phyloP scores from a whole-genome alignment of 2,797 vertebrate genomes.

The Trachurus trachurus region DNA sequence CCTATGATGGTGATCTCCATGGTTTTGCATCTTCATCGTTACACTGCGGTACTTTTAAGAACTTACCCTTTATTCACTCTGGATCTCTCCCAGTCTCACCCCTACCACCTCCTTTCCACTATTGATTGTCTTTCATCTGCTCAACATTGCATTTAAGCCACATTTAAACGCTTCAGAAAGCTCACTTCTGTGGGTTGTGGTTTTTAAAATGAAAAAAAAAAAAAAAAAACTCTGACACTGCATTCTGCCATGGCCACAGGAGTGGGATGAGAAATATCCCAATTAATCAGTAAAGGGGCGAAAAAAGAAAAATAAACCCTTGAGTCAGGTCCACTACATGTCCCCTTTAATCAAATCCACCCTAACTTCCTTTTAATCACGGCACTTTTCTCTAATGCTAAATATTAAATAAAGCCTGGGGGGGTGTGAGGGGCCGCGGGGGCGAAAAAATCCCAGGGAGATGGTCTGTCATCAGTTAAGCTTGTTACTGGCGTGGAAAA shows the following conservation, averaged over 20 bases:
- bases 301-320: slow-evolving; percentile 57
- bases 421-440: slow-evolving; percentile 33
- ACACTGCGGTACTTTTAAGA: slow-evolving; percentile 37
- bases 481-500: slow-evolving; percentile 67
- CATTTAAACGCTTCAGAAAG: slow-evolving; percentile 64
- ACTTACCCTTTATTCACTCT: slow-evolving; percentile 37
- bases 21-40: neutral
- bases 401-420: slow-evolving; percentile 71
- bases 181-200: slow-evolving; percentile 58
- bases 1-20: neutral
- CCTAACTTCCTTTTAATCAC: slow-evolving; percentile 72
- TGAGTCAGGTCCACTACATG: slow-evolving; percentile 61
- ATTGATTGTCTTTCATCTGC: slow-evolving; percentile 63
- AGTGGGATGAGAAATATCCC: slow-evolving; percentile 64
- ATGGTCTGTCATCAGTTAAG: slow-evolving; percentile 60
- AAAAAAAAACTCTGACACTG: slow-evolving; percentile 53
- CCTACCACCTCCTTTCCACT: slow-evolving; percentile 21
- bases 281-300: slow-evolving; percentile 66
- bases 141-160: slow-evolving; percentile 58
- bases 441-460: slow-evolving; percentile 56
- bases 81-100: slow-evolving; percentile 15
- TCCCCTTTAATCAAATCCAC: slow-evolving; percentile 76
- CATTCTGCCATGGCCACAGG: slow-evolving; percentile 66
- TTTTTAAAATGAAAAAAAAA: slow-evolving; percentile 20
- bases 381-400: slow-evolving; percentile 65